Evolutionary conservation across 2,888 invertebrate genomes (phyloP).

Genomic region (Pristionchus exspectatus): DNA sequence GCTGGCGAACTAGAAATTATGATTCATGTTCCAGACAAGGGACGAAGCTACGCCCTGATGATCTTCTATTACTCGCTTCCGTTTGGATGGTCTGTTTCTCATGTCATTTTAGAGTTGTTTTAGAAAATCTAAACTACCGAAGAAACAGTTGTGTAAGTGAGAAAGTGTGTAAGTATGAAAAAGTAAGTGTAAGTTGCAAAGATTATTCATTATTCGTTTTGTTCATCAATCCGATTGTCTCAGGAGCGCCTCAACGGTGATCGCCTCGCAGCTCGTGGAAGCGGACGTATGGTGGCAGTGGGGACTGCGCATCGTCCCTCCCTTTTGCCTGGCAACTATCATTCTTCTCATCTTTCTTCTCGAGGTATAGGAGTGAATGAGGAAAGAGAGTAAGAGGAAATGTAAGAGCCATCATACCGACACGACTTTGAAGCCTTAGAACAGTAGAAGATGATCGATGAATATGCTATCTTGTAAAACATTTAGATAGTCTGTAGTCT

Average conservation of each 20-base stretch:
- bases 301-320: slow-evolving; percentile 53
- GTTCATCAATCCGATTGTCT: too few relatives aligned
- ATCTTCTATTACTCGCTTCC: slow-evolving; percentile 53
- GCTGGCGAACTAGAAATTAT: too few relatives aligned
- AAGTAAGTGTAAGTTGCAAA: too few relatives aligned
- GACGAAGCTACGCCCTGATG: slow-evolving; percentile 50
- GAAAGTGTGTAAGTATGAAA: too few relatives aligned
- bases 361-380: too few relatives aligned
- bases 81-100: slow-evolving; percentile 49
- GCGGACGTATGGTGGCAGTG: slow-evolving; percentile 43
- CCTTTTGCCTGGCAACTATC: background rate
- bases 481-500: too few relatives aligned
- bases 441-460: too few relatives aligned
- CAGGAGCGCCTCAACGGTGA: slow-evolving; percentile 52
- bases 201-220: background rate
- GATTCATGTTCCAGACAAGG: background rate
- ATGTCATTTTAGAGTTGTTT: background rate
- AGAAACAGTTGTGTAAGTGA: background rate
- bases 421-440: too few relatives aligned
- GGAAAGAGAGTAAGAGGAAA: too few relatives aligned
- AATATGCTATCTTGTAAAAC: too few relatives aligned
- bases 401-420: too few relatives aligned
- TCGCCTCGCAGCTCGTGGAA: slow-evolving; percentile 41
- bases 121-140: background rate
- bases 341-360: slow-evolving; percentile 29